Conservation (phyloP, 2,113 vertebrate genomes). For the Psettodes erumei region DNA sequence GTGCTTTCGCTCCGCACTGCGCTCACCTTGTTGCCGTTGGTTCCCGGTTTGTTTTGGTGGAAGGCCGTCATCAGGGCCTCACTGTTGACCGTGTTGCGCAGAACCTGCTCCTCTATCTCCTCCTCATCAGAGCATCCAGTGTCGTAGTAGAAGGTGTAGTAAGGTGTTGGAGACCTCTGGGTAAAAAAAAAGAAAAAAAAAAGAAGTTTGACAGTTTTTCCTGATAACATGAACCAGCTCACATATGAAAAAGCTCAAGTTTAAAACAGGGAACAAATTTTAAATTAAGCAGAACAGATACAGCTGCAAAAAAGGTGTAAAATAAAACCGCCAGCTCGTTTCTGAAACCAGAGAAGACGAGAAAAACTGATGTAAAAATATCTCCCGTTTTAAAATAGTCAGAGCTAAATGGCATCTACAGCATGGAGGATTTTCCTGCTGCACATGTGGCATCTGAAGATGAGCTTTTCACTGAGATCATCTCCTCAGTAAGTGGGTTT, state of each 20-base stretch:
- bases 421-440: too few species aligned
- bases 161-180: slow-evolving; percentile 71
- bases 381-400: not conserved
- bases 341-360: not conserved
- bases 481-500: too few species aligned
- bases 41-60: slow-evolving; percentile 77
- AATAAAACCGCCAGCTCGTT: too few species aligned
- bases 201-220: not conserved
- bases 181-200: not conserved
- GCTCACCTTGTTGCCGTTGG: slow-evolving; percentile 74
- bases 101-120: slow-evolving; percentile 76
- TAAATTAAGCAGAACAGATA: not conserved
- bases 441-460: not conserved
- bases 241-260: too few species aligned
- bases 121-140: slow-evolving; percentile 67
- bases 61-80: slow-evolving; percentile 87
- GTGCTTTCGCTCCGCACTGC: not conserved
- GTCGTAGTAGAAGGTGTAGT: slow-evolving; percentile 86
- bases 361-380: not conserved
- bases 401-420: not conserved
- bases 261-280: too few species aligned
- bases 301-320: too few species aligned
- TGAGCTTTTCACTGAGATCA: too few species aligned
- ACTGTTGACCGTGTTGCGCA: slow-evolving; percentile 79
- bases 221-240: too few species aligned